phyloP scores from a whole-genome alignment of 2,888 invertebrate species.

The Trissonchulus sp. region DNA sequence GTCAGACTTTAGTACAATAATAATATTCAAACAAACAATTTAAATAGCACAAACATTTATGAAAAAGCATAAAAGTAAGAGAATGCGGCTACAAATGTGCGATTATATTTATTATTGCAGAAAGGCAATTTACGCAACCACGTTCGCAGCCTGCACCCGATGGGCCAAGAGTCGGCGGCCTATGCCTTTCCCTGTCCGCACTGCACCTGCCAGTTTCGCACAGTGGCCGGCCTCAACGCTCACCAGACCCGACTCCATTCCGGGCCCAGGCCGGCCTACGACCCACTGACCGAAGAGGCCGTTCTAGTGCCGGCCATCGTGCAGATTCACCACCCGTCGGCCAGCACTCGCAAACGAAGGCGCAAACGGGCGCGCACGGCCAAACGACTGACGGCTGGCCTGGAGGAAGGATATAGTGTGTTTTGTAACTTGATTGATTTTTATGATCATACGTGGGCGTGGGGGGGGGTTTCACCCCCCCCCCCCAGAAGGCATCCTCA shows the following conservation, averaged over 20 bases:
- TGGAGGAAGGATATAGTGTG: too few species aligned
- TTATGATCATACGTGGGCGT: too few species aligned
- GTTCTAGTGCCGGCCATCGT: too few species aligned
- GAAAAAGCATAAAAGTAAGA: neutral
- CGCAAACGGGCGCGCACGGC: too few species aligned
- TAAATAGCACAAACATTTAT: too few species aligned
- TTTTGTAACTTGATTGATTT: too few species aligned
- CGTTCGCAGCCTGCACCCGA: constrained; percentile 58
- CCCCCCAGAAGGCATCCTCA: too few species aligned
- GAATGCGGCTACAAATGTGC: neutral
- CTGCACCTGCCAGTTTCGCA: constrained; percentile 65
- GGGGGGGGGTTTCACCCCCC: too few species aligned
- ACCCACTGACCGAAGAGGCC: too few species aligned
- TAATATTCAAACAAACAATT: neutral
- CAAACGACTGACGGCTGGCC: too few species aligned
- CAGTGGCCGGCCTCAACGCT: constrained; percentile 64
- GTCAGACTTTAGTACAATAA: neutral
- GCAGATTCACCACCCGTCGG: too few species aligned
- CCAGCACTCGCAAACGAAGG: too few species aligned
- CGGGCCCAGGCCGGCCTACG: neutral
- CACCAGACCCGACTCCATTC: constrained; percentile 64
- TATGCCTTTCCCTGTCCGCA: constrained; percentile 61
- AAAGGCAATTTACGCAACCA: constrained; percentile 65
- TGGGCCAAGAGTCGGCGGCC: constrained; percentile 42
- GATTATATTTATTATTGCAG: constrained; percentile 48